Evolutionary conservation across 2,888 invertebrate species (phyloP).

Genomic region (Dexiosoma caninum): DNA sequence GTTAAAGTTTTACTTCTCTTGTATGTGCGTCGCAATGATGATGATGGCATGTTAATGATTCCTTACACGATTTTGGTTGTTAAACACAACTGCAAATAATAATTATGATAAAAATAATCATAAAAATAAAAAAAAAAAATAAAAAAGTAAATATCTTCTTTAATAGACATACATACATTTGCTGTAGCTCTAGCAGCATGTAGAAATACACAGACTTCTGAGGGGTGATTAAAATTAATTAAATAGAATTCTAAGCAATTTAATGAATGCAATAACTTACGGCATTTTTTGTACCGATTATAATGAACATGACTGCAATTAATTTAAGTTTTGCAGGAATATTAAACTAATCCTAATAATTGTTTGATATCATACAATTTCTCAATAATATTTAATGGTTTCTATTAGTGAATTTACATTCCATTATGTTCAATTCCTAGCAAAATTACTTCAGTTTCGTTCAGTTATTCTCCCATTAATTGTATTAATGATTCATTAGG

Average conservation of each 20-base stretch:
- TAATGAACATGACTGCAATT: background rate
- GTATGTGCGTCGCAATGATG: background rate
- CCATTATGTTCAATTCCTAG: too few relatives aligned
- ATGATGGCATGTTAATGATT: constrained; percentile 7
- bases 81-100: constrained; percentile 18
- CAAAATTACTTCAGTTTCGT: too few relatives aligned
- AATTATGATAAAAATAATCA: constrained; percentile 22
- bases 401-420: too few relatives aligned
- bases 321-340: background rate
- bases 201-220: too few relatives aligned
- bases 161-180: too few relatives aligned
- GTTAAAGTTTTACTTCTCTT: background rate
- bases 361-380: background rate
- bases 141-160: too few relatives aligned
- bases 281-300: background rate
- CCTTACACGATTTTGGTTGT: constrained; percentile 2
- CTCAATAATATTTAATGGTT: too few relatives aligned
- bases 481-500: too few relatives aligned
- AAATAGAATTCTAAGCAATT: background rate
- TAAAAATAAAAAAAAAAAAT: background rate
- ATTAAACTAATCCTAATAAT: background rate
- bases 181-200: too few relatives aligned
- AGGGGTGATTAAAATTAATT: too few relatives aligned
- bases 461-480: too few relatives aligned
- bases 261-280: background rate